A percentile compares a stretch with the other conserved stretches of the same genome.
Conservation (phyloP, 2,113 vertebrate genomes). For the Panthera uncia region DNA sequence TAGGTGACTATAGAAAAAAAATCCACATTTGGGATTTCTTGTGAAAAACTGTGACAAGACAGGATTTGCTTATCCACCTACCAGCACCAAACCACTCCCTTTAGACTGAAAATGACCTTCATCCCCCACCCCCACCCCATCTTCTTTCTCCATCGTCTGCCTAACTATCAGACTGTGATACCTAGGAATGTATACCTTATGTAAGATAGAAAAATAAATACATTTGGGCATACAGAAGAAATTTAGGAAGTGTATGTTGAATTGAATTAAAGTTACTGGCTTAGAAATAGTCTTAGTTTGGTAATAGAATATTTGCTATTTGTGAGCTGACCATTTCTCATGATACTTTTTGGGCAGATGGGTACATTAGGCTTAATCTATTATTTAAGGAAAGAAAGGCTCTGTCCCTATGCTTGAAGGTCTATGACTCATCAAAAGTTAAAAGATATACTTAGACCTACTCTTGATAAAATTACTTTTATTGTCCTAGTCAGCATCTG, state of each 20-base stretch:
- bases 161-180: not conserved
- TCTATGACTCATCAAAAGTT: not conserved
- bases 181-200: not conserved
- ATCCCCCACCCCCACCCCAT: not conserved
- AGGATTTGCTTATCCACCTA: not conserved
- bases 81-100: not conserved
- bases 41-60: not conserved
- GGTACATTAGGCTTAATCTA: not conserved
- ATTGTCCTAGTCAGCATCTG: not conserved
- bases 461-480: not conserved
- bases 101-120: not conserved
- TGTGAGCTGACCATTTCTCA: not conserved
- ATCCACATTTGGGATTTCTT: not conserved
- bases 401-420: not conserved
- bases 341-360: not conserved
- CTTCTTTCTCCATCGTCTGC: not conserved
- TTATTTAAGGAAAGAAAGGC: not conserved
- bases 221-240: not conserved
- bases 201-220: not conserved
- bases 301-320: not conserved
- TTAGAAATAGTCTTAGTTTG: constrained; percentile 8
- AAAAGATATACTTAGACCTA: not conserved
- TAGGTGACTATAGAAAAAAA: not conserved
- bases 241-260: not conserved
- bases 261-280: not conserved